Evolutionary conservation across 1,140 invertebrate species (phyloP).

Genomic region (Ganaspis sp.): DNA sequence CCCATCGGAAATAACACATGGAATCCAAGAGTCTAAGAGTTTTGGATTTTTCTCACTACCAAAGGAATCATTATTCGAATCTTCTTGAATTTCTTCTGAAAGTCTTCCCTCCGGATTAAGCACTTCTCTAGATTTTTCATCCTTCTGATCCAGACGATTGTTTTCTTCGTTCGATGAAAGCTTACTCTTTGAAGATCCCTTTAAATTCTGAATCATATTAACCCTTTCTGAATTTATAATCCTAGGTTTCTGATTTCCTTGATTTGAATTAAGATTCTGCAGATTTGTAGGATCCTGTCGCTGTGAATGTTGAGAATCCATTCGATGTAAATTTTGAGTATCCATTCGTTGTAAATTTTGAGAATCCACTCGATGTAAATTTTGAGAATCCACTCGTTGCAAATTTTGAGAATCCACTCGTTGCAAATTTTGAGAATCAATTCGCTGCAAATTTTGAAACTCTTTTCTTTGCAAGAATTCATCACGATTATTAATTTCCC

Average conservation of each 20-base stretch:
- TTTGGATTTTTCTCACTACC: conserved; percentile 45
- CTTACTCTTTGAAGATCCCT: neutral
- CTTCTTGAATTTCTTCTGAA: neutral
- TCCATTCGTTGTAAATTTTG: no score
- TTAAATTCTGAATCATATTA: neutral
- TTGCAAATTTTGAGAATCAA: neutral
- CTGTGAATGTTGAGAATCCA: no score
- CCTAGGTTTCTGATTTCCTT: neutral
- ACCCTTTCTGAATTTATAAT: neutral
- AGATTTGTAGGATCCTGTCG: no score
- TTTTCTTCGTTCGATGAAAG: neutral
- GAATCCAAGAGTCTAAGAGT: conserved; percentile 52
- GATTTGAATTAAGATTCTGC: neutral
- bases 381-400: neutral
- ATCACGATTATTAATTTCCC: neutral
- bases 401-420: neutral
- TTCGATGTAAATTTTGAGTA: no score
- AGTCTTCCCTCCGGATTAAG: neutral
- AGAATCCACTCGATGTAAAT: no score
- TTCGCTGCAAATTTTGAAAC: neutral
- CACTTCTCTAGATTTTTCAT: neutral
- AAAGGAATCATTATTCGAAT: conserved; percentile 18
- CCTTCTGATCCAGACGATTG: neutral
- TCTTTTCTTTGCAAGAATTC: neutral
- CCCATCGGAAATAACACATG: conserved; percentile 41